Evolutionary conservation across 2,888 invertebrate species (phyloP), one percentile per base, ranked within the genome.

Genomic region (Brachylomia viminalis): DNA sequence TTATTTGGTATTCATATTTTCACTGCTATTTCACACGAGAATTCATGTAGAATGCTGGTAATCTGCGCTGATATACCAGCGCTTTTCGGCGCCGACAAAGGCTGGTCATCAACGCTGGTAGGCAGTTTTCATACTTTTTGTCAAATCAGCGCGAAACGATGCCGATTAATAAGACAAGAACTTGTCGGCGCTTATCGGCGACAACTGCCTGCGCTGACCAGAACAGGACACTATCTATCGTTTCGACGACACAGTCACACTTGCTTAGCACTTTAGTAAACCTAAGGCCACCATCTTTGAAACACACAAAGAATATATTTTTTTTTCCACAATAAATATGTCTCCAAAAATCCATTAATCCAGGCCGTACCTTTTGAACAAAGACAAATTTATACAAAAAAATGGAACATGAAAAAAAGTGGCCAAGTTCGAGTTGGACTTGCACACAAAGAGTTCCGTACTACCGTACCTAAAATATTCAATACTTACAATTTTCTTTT

Each of bases 301-400:
- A 73, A 30, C 2, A 6, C 13, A 49, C 3, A n/a, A n/a, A n/a
- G n/a, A n/a, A n/a, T n/a, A n/a, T n/a, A 23, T 5, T 30, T 38
- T 71, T 33, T 20, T 20, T n/a, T 33, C 7, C n/a, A 20, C 27
- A 3, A 17, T 45, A 56, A 72, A 68, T 68, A 47, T 17, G 61
- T 15, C 27, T n/a, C 10, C 5, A 10, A 64, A 72, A 66, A 10
- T n/a, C 49, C 56, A 81, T 76, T 72, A 69, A 65, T 77, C 33
- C 13, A 13, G 27, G 20, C 45, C 45, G 30, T 61, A 62, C 45
- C 54, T 45, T 76, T 45, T 58, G 10, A n/a, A 64, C 73, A 74
- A 30, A 68, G 73, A 78, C 67, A 71, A 68, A 82, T 62, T 58
- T 49, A 3, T 52, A 8, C 17, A 23, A 45, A 71, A n/a, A n/a